Base-by-base conservation (phyloP, 23 tunicate species). In the Styela clava region DNA sequence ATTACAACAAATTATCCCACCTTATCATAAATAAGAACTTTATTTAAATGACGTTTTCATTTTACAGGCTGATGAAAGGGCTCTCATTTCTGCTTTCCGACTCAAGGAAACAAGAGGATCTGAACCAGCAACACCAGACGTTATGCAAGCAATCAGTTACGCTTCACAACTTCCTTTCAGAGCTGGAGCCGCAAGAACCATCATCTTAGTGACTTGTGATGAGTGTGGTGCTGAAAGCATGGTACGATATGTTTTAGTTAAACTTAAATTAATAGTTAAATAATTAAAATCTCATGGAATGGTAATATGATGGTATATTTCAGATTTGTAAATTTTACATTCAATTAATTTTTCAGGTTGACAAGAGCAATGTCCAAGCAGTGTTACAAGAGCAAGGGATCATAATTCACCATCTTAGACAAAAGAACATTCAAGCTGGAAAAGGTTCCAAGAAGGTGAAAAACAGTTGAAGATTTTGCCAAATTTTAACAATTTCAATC, bases 121-220 rank as follows among this genome's bases (percentile, higher is more conserved):
- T 93, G 62, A 80, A 31, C 12, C 56, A 20, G 18, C 81, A 20
- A 29, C 27, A 16, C 33, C 64, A 18, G 98, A 93, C 67, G 79
- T 85, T 16, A 67, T 93, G 62, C 81, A 37, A 31, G 93, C 98
- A 3, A 78, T 93, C 33, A 69, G 71, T 22, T 93, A 93, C 61
- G 98, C 98, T 20, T 74, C 98, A 27, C 83, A 84, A 84, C 68
- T 93, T 25, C 93, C 98, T 52, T 84, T 93, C 87, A 63, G 93
- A 28, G 93, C 89, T 52, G 98, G 98, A 79, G 86, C 98, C 26
- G 74, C 91, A 44, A 86, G 87, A 28, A 68, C 90, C 77, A 85
- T 93, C 31, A 76, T 93, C 27, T 72, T 82, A 63, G 3, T 93
- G 63, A 72, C 93, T 33, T 93, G 98, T 82, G 87, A 82, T 64